Percentiles rank a stretch among this genome's conserved stretches.
Conservation (phyloP, 2,888 invertebrate species). For the Cheilosia vernalis region DNA sequence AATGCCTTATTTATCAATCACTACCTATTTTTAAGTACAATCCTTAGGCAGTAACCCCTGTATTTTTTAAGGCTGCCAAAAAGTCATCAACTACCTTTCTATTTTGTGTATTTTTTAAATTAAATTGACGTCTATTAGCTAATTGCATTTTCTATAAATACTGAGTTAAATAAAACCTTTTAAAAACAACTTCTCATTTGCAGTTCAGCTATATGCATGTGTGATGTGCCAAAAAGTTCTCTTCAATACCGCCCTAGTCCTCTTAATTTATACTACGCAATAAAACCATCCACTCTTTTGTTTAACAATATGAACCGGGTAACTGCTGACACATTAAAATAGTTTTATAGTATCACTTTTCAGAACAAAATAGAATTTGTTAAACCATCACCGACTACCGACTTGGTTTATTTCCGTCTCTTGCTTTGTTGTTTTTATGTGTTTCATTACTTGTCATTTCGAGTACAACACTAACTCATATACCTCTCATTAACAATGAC, state of each 20-base stretch:
- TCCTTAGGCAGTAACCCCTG: no score
- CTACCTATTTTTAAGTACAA: no score
- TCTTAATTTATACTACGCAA: not conserved
- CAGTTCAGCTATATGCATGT: no score
- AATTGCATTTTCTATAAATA: no score
- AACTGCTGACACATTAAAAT: conserved; percentile 11
- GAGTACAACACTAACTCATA: conserved; percentile 5
- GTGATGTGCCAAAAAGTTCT: not conserved
- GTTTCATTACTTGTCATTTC: conserved; percentile 43
- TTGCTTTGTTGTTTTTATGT: conserved; percentile 12
- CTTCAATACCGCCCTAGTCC: not conserved
- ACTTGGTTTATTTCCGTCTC: conserved; percentile 1
- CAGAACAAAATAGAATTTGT: conserved; percentile 10
- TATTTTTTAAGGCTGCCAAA: no score
- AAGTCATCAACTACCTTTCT: no score
- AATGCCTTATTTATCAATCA: no score
- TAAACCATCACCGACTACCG: not conserved
- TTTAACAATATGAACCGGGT: not conserved
- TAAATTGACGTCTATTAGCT: no score
- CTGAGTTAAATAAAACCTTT: not conserved
- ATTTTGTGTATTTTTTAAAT: no score
- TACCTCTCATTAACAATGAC: conserved; percentile 8
- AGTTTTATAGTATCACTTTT: conserved; percentile 18
- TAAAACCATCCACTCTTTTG: conserved; percentile 7
- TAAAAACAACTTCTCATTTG: no score